Evolutionary conservation across 2,113 vertebrate genomes (phyloP), one percentile per base, ranked within the genome.

Genomic region (Thalassarche chlororhynchos): DNA sequence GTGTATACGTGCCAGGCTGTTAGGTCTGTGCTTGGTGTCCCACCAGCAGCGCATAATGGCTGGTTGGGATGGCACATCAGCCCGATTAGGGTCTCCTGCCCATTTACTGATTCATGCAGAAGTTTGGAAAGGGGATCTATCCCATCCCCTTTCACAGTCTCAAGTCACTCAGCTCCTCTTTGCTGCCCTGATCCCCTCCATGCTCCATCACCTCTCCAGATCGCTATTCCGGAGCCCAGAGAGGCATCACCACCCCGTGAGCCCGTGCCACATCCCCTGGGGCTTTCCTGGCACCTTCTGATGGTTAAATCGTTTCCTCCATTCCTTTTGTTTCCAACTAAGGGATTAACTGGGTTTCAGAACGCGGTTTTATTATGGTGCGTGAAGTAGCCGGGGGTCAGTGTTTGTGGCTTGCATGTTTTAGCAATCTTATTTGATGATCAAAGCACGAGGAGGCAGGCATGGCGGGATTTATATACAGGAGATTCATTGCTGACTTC

Each of bases 181-280:
- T 18, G 13, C n/a, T 81, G 18, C 55, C 10, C 31, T 49, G 49
- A 65, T 21, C 23, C 49, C n/a, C 18, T 84, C 49, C 24, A 5
- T 64, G 47, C 29, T 79, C 40, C 66, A 65, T 29, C 3, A 0
- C 28, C n/a, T 81, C 44, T 76, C 36, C 84, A 69, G 10, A 42
- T 65, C 0, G 0, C 18, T 87, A 16, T 49, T 60, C 36, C 19
- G 0, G 6, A 70, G 34, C 31, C 40, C 29, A 14, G n/a, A 21
- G 36, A 85, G 16, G 6, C 49, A 34, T n/a, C 68, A 65, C 8
- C 21, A 36, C 36, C 32, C 15, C 4, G 40, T 15, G 21, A 86
- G 31, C 17, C 44, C 13, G 4, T 1, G 3, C 8, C 26, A 5
- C 4, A 1, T 51, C 36, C 26, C 10, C 6, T 46, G 64, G 29